Conservation (phyloP, 1,140 invertebrate species). For the Plectrocnemia conspersa region DNA sequence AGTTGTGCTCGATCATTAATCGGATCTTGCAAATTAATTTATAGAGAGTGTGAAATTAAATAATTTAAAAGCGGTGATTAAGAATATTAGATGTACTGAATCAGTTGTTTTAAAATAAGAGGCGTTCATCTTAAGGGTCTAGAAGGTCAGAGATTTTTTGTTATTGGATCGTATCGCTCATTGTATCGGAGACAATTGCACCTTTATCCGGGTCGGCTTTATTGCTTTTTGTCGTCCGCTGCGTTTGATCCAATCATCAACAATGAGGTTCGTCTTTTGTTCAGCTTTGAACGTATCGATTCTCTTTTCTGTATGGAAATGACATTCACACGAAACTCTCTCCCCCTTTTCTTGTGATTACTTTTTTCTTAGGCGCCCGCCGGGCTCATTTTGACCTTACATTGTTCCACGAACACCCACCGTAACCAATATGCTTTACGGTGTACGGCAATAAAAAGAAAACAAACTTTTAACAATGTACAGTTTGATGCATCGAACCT, state of each 20-base stretch:
- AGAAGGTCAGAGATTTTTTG: too few relatives aligned
- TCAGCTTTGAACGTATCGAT: not conserved
- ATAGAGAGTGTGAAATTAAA: too few relatives aligned
- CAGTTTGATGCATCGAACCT: too few relatives aligned
- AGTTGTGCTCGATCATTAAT: too few relatives aligned
- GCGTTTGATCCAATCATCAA: slow-evolving; percentile 3
- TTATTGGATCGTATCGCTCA: too few relatives aligned
- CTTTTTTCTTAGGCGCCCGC: too few relatives aligned
- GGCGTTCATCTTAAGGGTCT: too few relatives aligned
- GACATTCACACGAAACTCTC: slow-evolving; percentile 1
- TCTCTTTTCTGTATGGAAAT: not conserved
- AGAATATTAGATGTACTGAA: too few relatives aligned
- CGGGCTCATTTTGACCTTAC: not conserved
- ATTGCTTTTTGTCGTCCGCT: slow-evolving; percentile 7
- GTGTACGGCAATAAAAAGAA: slow-evolving; percentile 3
- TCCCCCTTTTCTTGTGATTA: slow-evolving; percentile 1
- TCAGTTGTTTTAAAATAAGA: too few relatives aligned
- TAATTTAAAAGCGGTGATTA: too few relatives aligned
- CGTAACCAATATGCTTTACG: slow-evolving; percentile 5
- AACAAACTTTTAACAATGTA: too few relatives aligned
- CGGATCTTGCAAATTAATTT: too few relatives aligned
- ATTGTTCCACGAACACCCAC: not conserved
- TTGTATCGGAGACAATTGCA: not conserved
- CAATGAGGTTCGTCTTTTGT: slow-evolving; percentile 3
- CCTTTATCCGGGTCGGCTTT: not conserved